Conservation (phyloP, 1,140 invertebrate species). For the roundworm (Caenorhabditis elegans) region WBcel235 BX284602.5:4402001-4402500, state of each 20-base stretch:
- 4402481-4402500: constrained; percentile 65
- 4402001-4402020: no score
- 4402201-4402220: constrained; percentile 65
- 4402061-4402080: constrained; percentile 64
- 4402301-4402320: constrained; percentile 64
- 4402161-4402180: constrained; percentile 62
- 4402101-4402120: constrained; percentile 61
- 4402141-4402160: constrained; percentile 60
- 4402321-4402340: constrained; percentile 64
- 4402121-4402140: constrained; percentile 62
- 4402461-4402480: constrained; percentile 63
- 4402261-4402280: constrained; percentile 57
- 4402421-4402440: constrained; percentile 63
- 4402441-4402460: constrained; percentile 65
- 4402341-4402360: constrained; percentile 64
- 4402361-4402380: constrained; percentile 57
- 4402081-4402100: constrained; percentile 65
- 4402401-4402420: constrained; percentile 52
- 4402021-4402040: constrained; percentile 52
- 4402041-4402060: constrained; percentile 67
- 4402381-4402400: constrained; percentile 62
- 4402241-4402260: constrained; percentile 55
- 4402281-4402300: constrained; percentile 64
- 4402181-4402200: constrained; percentile 59
- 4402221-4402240: constrained; percentile 57